A percentile compares a stretch with the other conserved stretches of the same genome.
These are phyloP conservation scores for Bucco capensis DNA, from an alignment of 2,113 vertebrate species.

Conservation along the genomic window DNA sequence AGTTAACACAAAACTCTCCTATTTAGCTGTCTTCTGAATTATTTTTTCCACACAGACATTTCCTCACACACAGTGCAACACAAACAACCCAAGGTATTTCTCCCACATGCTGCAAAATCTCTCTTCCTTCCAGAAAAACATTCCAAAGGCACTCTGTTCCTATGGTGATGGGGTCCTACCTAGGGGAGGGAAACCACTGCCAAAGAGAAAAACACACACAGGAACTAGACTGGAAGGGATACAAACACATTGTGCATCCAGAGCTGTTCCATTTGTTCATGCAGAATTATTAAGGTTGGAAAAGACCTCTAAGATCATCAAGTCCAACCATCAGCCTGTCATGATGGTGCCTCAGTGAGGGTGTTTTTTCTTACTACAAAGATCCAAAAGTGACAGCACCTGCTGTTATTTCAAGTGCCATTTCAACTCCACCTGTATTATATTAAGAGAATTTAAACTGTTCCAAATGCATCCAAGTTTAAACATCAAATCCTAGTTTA, in stretches of 20 bases:
- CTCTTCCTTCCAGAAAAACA: neutral
- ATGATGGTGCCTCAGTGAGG: accelerated
- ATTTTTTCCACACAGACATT: neutral
- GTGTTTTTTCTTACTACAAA: neutral
- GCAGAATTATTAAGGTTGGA: too few species aligned
- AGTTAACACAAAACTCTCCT: neutral
- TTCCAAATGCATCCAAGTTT: neutral
- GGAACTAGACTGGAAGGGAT: neutral
- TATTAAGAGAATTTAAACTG: neutral
- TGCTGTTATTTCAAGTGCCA: neutral
- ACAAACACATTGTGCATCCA: neutral
- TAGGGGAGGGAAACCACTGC: neutral
- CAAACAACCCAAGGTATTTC: neutral
- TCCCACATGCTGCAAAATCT: neutral
- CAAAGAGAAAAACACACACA: neutral
- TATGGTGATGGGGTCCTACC: neutral
- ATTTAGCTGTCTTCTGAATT: neutral
- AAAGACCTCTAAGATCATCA: too few species aligned
- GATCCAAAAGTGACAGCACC: neutral
- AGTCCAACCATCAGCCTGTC: too few species aligned
- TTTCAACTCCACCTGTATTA: neutral
- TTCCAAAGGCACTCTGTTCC: neutral
- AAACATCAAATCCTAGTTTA: neutral
- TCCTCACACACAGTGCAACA: accelerated
- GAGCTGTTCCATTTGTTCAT: neutral